phyloP scores from a whole-genome alignment of 2,888 invertebrate genomes.

The Carcina quercana region DNA sequence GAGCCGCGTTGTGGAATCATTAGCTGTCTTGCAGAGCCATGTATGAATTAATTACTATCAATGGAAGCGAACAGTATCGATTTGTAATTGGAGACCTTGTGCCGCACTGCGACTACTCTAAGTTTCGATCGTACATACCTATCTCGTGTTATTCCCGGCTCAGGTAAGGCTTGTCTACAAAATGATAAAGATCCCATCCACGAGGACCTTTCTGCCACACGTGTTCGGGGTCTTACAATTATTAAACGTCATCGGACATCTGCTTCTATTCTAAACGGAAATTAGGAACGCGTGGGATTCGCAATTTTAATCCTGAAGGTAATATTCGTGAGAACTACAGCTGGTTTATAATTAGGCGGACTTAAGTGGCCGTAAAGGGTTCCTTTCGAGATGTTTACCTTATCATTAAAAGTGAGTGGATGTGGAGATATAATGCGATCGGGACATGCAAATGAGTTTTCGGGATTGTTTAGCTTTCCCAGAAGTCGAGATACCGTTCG shows the following conservation, averaged over 20 bases:
- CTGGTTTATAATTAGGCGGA: slow-evolving; percentile 62
- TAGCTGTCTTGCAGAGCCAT: slow-evolving; percentile 35
- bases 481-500: slow-evolving; percentile 68
- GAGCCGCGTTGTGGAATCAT: slow-evolving; percentile 38
- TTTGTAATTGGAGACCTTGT: slow-evolving; percentile 50
- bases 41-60: slow-evolving; percentile 66
- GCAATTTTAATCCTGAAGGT: slow-evolving; percentile 52
- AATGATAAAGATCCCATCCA: slow-evolving; percentile 41
- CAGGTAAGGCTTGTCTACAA: slow-evolving; percentile 36
- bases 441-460: slow-evolving; percentile 69
- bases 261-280: slow-evolving; percentile 48
- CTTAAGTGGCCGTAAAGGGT: slow-evolving; percentile 58
- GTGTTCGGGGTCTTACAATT: slow-evolving; percentile 41
- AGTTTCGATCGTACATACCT: slow-evolving; percentile 20
- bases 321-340: slow-evolving; percentile 68
- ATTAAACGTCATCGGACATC: slow-evolving; percentile 44
- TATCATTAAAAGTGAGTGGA: slow-evolving; percentile 55
- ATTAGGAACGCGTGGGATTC: slow-evolving; percentile 62
- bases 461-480: slow-evolving; percentile 66
- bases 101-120: slow-evolving; percentile 49
- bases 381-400: slow-evolving; percentile 58
- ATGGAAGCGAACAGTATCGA: slow-evolving; percentile 55
- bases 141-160: slow-evolving; percentile 28
- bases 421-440: slow-evolving; percentile 54
- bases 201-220: slow-evolving; percentile 31